Conservation (phyloP, 2,888 invertebrate species). For the Dryococelus australis region DNA sequence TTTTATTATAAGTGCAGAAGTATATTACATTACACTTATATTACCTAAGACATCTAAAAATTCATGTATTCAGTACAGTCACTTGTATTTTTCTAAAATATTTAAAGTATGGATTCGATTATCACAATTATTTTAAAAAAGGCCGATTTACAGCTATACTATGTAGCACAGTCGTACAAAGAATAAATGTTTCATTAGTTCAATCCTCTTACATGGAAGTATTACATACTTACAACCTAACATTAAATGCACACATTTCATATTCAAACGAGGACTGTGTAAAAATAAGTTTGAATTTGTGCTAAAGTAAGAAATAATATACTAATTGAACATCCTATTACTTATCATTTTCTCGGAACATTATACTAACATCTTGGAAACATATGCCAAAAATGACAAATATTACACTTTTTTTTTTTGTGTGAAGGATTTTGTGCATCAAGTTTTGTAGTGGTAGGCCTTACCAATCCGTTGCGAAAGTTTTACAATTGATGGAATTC, state of each 20-base stretch:
- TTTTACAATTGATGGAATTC: neutral
- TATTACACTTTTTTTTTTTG: neutral
- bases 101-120: neutral
- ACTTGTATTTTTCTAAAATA: neutral
- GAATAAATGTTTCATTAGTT: neutral
- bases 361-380: neutral
- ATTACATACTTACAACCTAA: neutral
- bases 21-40: neutral
- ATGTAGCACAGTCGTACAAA: constrained; percentile 1
- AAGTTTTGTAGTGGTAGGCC: neutral
- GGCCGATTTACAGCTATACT: neutral
- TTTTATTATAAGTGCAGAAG: neutral
- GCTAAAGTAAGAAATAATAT: neutral
- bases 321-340: neutral
- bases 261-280: neutral
- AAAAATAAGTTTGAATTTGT: constrained; percentile 16
- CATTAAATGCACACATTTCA: neutral
- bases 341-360: neutral
- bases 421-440: neutral
- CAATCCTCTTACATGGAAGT: neutral
- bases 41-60: neutral
- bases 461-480: neutral
- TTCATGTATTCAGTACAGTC: neutral
- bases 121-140: neutral
- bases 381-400: neutral